phyloP scores from a whole-genome alignment of 2,888 invertebrate species.

The Lithophane leautieri region DNA sequence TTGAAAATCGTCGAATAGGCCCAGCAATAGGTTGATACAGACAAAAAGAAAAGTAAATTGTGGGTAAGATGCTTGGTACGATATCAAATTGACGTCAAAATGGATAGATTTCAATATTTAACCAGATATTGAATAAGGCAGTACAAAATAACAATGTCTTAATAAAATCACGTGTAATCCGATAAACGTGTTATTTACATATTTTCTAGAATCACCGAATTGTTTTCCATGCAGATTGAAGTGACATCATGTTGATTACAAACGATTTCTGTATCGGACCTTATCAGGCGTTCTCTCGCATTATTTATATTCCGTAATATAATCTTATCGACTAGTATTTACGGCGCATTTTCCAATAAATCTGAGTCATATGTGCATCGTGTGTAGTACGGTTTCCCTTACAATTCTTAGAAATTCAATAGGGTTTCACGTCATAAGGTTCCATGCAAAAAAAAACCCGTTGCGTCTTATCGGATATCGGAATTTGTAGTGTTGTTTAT shows the following conservation, averaged over 20 bases:
- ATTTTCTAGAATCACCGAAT: slow-evolving; percentile 47
- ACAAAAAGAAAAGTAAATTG: neutral
- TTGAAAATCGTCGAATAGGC: neutral
- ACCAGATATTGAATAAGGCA: slow-evolving; percentile 5
- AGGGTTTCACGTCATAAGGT: slow-evolving; percentile 35
- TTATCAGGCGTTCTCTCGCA: slow-evolving; percentile 26
- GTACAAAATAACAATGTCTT: slow-evolving; percentile 30
- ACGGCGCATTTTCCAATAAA: slow-evolving; percentile 42
- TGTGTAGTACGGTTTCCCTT: slow-evolving; percentile 38
- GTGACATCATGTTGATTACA: slow-evolving; percentile 36
- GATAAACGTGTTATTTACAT: slow-evolving; percentile 9
- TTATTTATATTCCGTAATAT: slow-evolving; percentile 31
- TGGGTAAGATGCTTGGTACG: neutral
- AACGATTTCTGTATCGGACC: slow-evolving; percentile 24
- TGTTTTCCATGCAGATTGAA: slow-evolving; percentile 25
- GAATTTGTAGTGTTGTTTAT: slow-evolving; percentile 9
- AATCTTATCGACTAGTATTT: slow-evolving; percentile 33
- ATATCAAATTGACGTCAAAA: slow-evolving; percentile 24
- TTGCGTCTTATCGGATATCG: slow-evolving; percentile 14
- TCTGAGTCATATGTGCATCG: slow-evolving; percentile 45
- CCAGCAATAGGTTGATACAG: neutral
- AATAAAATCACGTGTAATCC: slow-evolving; percentile 25
- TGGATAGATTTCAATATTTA: slow-evolving; percentile 23
- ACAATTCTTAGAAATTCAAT: slow-evolving; percentile 48
- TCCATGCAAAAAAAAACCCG: slow-evolving; percentile 40